These are phyloP conservation scores for Scophthalmus maximus DNA, from an alignment of 2,113 vertebrate genomes.

Conservation along the genomic window DNA sequence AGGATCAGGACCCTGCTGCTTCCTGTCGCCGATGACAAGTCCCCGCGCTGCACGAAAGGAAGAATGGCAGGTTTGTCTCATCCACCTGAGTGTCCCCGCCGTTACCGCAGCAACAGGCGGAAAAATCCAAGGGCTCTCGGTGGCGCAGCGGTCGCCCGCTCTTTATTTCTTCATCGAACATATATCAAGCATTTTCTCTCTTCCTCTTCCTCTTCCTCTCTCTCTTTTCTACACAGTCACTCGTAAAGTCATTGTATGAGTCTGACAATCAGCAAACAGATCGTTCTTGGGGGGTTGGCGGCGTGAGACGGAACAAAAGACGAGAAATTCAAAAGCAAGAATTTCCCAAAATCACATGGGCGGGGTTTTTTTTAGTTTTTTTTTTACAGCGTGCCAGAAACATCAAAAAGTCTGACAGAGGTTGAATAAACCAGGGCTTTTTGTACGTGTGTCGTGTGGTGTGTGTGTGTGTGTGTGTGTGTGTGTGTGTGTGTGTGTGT, in stretches of 20 bases:
- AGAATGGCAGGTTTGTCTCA: background rate
- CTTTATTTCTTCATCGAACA: constrained; percentile 53
- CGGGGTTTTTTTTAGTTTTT: too few species aligned
- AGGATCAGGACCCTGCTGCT: constrained; percentile 16
- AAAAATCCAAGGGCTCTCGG: constrained; percentile 70
- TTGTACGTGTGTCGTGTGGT: constrained; percentile 34
- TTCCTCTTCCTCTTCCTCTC: background rate
- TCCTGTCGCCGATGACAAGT: background rate
- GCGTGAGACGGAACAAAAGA: constrained; percentile 61
- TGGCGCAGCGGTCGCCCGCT: constrained; percentile 29
- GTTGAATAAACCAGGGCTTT: constrained; percentile 62
- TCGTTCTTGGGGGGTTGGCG: constrained; percentile 33
- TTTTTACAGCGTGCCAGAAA: constrained; percentile 70
- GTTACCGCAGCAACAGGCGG: constrained; percentile 81
- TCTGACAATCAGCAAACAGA: constrained; percentile 67
- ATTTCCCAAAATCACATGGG: constrained; percentile 75
- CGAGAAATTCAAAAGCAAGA: constrained; percentile 65
- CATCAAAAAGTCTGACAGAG: constrained; percentile 68
- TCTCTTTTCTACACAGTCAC: constrained; percentile 50
- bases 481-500: constrained; percentile 47
- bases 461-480: constrained; percentile 57
- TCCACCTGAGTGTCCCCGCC: constrained; percentile 64
- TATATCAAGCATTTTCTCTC: constrained; percentile 16
- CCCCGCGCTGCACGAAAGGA: background rate
- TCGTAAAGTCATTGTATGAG: constrained; percentile 68